Conservation (phyloP, 1,140 invertebrate genomes). For the Drosophila sturtevanti region DNA sequence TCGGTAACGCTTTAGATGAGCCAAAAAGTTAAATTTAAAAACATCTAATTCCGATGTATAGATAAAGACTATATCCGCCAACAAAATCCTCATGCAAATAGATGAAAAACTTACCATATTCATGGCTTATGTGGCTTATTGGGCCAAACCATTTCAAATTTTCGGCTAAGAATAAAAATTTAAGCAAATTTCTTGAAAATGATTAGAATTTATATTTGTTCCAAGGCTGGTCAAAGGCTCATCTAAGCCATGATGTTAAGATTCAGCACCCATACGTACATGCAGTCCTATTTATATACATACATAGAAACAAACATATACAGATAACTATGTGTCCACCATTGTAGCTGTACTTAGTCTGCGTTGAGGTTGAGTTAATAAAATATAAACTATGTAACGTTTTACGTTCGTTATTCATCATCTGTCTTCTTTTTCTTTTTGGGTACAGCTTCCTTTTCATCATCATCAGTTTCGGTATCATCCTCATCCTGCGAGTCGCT, state of each 20-base stretch:
- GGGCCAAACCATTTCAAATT: no score
- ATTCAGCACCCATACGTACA: conserved; percentile 30
- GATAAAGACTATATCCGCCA: no score
- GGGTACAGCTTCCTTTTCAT: conserved; percentile 54
- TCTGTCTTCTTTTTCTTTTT: conserved; percentile 68
- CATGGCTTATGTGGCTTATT: no score
- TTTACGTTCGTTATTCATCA: conserved; percentile 69
- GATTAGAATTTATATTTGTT: conserved; percentile 39
- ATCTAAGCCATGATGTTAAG: conserved; percentile 47
- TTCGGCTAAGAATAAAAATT: no score
- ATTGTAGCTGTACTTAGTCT: conserved; percentile 51
- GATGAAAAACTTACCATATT: no score
- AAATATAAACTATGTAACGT: conserved; percentile 73
- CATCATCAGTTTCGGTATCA: conserved; percentile 38
- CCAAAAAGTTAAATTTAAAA: not conserved
- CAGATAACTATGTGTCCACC: conserved; percentile 38
- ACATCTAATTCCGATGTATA: not conserved
- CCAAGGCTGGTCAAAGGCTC: conserved; percentile 17
- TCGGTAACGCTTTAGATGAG: conserved; percentile 19
- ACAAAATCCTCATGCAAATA: no score
- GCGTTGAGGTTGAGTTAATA: conserved; percentile 65
- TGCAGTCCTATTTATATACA: conserved; percentile 47
- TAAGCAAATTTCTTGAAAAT: not conserved
- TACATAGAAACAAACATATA: conserved; percentile 17
- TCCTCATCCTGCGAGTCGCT: conserved; percentile 51